These are phyloP conservation scores for Phasianus colchicus DNA, from an alignment of 2,113 vertebrate genomes.

Conservation along the genomic window DNA sequence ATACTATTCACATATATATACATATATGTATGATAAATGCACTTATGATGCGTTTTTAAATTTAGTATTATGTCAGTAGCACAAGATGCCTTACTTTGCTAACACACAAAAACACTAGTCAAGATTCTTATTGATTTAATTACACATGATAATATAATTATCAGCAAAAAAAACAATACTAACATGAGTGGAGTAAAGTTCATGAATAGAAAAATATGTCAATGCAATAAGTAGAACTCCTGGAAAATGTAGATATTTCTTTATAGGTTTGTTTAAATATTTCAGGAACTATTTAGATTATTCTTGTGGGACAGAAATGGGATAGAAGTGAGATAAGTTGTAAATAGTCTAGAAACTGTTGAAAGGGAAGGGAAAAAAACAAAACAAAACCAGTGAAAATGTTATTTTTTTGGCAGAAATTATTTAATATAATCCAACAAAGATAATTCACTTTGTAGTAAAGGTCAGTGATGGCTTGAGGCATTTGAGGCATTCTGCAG, in stretches of 20 bases:
- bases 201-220: slow-evolving; percentile 63
- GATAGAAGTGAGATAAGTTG: background rate
- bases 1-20: background rate
- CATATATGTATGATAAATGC: background rate
- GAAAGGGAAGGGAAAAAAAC: no score
- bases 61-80: background rate
- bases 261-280: slow-evolving; percentile 34
- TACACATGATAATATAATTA: background rate
- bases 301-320: background rate
- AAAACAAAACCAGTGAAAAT: no score
- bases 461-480: background rate
- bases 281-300: slow-evolving; percentile 46
- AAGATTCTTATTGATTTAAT: background rate
- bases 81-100: slow-evolving; percentile 43
- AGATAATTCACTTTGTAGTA: background rate
- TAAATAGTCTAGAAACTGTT: background rate
- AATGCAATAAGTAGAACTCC: slow-evolving; percentile 48
- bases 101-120: slow-evolving; percentile 45
- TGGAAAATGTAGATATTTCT: slow-evolving; percentile 48
- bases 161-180: slow-evolving; percentile 52
- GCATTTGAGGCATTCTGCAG: background rate
- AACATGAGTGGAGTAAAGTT: slow-evolving; percentile 56
- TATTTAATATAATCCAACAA: background rate
- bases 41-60: background rate
- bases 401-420: no score